Evolutionary conservation across 2,113 vertebrate genomes (phyloP).

Genomic region (Bos javanicus): DNA sequence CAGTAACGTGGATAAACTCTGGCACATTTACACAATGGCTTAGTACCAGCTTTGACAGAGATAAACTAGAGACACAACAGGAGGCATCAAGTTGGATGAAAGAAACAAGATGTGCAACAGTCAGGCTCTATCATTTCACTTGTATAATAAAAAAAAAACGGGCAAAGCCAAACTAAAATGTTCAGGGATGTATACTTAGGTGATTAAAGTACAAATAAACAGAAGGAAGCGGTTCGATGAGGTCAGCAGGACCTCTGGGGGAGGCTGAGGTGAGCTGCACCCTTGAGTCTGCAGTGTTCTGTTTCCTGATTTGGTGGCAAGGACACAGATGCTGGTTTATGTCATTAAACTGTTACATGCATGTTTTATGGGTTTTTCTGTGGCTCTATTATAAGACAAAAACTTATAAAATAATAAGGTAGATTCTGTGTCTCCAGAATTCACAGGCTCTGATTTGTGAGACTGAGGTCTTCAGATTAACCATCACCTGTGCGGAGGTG

Average conservation of each 20-base stretch:
- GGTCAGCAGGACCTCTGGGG: no score
- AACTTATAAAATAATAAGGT: background rate
- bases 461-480: background rate
- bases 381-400: background rate
- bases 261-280: accelerated
- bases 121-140: no score
- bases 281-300: accelerated
- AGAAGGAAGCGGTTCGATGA: accelerated
- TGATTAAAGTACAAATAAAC: background rate
- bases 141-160: background rate
- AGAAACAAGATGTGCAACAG: accelerated
- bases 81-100: accelerated
- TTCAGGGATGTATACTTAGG: accelerated
- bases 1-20: background rate
- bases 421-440: background rate
- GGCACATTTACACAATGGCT: background rate
- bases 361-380: background rate
- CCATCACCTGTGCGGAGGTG: background rate
- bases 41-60: background rate
- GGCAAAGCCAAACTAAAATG: background rate
- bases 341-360: background rate
- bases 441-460: background rate
- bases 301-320: no score
- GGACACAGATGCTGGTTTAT: background rate
- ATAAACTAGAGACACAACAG: accelerated